Conservation (phyloP, 2,888 invertebrate species). For the Alviniconcha strummeri region DNA sequence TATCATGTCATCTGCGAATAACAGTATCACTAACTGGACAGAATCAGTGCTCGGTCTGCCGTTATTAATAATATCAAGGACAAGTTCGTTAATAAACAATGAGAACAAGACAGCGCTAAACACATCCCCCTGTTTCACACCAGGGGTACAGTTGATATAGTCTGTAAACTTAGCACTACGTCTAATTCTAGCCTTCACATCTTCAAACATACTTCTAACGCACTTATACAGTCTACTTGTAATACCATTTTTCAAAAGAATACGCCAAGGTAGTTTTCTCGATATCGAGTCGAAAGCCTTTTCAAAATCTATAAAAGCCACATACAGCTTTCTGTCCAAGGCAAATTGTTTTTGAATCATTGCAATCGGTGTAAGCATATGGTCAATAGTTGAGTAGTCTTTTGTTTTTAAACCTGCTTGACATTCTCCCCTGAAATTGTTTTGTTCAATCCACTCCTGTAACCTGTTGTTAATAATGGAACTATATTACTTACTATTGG, state of each 20-base stretch:
- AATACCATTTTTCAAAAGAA: neutral
- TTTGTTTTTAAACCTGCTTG: neutral
- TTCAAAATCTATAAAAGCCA: neutral
- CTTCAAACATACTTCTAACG: neutral
- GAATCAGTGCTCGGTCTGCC: neutral
- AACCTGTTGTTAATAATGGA: neutral
- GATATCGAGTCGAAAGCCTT: neutral
- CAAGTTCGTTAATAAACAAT: neutral
- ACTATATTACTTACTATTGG: neutral
- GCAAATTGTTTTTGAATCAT: constrained; percentile 5
- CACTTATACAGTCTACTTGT: neutral
- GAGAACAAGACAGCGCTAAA: neutral
- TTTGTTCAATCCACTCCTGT: neutral
- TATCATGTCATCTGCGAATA: constrained; percentile 1
- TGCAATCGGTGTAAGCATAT: neutral
- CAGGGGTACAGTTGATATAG: neutral
- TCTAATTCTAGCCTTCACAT: neutral
- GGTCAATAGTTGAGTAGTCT: neutral
- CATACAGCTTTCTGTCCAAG: neutral
- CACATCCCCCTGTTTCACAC: neutral
- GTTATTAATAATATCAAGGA: neutral
- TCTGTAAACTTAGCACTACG: neutral
- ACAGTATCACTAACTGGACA: neutral
- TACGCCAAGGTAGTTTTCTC: neutral
- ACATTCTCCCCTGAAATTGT: neutral